phyloP scores from a whole-genome alignment of 2,113 vertebrate genomes.

The Oreochromis tanganicae region DNA sequence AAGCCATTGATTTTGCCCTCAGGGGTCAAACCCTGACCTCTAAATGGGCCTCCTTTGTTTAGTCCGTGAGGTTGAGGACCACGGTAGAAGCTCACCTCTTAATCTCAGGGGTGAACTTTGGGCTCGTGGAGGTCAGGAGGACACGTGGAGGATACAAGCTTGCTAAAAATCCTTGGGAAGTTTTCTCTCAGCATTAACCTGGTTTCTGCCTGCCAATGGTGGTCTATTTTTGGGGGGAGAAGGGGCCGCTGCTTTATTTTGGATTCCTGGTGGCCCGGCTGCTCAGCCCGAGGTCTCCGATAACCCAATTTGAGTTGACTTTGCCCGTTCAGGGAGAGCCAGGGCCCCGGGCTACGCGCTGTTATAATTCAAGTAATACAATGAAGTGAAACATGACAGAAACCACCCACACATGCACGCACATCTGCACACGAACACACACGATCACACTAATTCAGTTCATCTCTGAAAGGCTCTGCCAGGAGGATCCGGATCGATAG shows the following conservation, averaged over 20 bases:
- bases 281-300: slow-evolving; percentile 66
- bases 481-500: background rate
- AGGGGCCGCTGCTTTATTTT: slow-evolving; percentile 64
- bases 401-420: background rate
- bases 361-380: slow-evolving; percentile 64
- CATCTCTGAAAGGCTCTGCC: background rate
- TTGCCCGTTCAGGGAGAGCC: slow-evolving; percentile 66
- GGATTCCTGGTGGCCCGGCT: slow-evolving; percentile 66
- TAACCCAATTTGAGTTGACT: slow-evolving; percentile 78
- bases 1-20: slow-evolving; percentile 54
- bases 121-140: slow-evolving; percentile 1
- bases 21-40: slow-evolving; percentile 44
- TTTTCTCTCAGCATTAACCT: slow-evolving; percentile 50
- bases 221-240: slow-evolving; percentile 62
- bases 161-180: slow-evolving; percentile 30
- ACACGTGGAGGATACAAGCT: background rate
- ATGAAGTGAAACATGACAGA: slow-evolving; percentile 51
- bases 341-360: slow-evolving; percentile 49
- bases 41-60: slow-evolving; percentile 27
- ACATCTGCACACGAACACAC: slow-evolving; percentile 6
- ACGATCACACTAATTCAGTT: background rate
- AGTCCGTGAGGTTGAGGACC: background rate
- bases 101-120: background rate
- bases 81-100: background rate
- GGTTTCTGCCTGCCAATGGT: slow-evolving; percentile 51